Conservation (phyloP, 2,797 vertebrate genomes). For the Ibycter americanus region DNA sequence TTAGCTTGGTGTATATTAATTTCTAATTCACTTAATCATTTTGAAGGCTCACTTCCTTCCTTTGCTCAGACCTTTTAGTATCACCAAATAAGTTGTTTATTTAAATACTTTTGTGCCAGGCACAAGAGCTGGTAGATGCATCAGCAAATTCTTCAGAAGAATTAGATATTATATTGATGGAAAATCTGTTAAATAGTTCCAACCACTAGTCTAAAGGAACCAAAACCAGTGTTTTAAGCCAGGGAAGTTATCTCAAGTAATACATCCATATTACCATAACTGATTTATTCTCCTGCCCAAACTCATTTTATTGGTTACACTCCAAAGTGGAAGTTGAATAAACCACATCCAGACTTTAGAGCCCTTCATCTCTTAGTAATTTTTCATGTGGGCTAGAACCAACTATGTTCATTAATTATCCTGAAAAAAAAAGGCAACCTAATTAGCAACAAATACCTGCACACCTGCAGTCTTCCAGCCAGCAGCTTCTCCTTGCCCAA, state of each 20-base stretch:
- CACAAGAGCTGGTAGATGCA: conserved; percentile 29
- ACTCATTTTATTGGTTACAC: background rate
- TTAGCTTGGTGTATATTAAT: conserved; percentile 65
- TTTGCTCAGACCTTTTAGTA: conserved; percentile 31
- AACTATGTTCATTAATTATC: background rate
- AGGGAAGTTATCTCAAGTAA: background rate
- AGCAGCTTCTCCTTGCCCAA: background rate
- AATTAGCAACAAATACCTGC: background rate
- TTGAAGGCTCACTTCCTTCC: conserved; percentile 68
- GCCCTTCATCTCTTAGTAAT: background rate
- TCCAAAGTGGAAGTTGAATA: background rate
- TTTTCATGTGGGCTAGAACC: background rate
- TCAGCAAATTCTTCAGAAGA: conserved; percentile 21
- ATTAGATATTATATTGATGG: background rate
- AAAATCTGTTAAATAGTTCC: background rate
- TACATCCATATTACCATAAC: background rate
- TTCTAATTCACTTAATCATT: conserved; percentile 72
- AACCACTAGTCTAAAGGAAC: background rate
- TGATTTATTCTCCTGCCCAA: background rate
- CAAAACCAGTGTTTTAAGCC: background rate
- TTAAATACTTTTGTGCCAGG: conserved; percentile 23
- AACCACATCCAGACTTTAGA: background rate
- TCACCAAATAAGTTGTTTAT: conserved; percentile 43
- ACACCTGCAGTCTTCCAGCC: background rate
- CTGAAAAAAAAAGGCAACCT: background rate